Conservation (phyloP, 2,888 invertebrate genomes). For the Panzeria rudis region DNA sequence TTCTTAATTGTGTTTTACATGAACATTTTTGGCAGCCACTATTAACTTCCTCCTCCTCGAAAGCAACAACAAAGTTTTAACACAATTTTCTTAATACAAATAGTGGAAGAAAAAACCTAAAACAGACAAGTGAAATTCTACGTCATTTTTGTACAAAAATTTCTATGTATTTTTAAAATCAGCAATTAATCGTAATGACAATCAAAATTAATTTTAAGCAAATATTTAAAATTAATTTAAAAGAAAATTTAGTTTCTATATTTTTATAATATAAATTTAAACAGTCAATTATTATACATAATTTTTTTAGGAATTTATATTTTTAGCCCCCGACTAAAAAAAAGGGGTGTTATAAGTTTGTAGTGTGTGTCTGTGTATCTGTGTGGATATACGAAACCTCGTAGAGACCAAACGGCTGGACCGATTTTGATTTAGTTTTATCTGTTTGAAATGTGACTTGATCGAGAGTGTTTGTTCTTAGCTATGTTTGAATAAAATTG, state of each 20-base stretch:
- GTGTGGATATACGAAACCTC: too few species aligned
- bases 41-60: slow-evolving; percentile 58
- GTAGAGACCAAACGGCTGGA: too few species aligned
- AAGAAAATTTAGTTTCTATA: neutral
- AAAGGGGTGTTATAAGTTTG: too few species aligned
- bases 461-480: too few species aligned
- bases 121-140: slow-evolving; percentile 36
- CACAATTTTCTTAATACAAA: slow-evolving; percentile 6
- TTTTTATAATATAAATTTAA: too few species aligned
- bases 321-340: too few species aligned
- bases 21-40: slow-evolving; percentile 54
- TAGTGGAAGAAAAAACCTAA: slow-evolving; percentile 1
- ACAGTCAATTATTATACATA: too few species aligned
- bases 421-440: too few species aligned
- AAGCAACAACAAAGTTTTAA: slow-evolving; percentile 13
- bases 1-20: slow-evolving; percentile 27
- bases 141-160: slow-evolving; percentile 56
- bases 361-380: too few species aligned
- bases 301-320: slow-evolving; percentile 2
- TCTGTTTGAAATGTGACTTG: too few species aligned
- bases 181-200: slow-evolving; percentile 68
- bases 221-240: slow-evolving; percentile 20
- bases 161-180: slow-evolving; percentile 51
- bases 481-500: too few species aligned
- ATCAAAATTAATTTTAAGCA: slow-evolving; percentile 41